Conservation (phyloP, 2,888 invertebrate genomes). For the Linyphia triangularis region DNA sequence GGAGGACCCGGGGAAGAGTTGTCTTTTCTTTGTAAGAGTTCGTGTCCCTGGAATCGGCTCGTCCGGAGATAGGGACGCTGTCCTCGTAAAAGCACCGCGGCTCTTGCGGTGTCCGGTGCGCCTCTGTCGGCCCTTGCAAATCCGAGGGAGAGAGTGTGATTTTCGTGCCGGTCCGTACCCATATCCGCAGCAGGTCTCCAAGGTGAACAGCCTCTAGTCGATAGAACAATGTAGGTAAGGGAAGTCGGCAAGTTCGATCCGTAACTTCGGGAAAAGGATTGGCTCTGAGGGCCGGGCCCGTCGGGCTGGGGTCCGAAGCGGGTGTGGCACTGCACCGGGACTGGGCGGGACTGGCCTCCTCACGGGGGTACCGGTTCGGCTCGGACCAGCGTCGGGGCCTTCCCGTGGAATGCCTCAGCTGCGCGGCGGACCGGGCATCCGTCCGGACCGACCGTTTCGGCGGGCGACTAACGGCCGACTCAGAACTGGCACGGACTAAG, state of each 20-base stretch:
- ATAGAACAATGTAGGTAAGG: slow-evolving; percentile 86
- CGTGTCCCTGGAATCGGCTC: slow-evolving; percentile 81
- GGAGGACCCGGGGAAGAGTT: slow-evolving; percentile 80
- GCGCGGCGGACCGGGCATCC: slow-evolving; percentile 73
- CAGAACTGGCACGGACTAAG: slow-evolving; percentile 79
- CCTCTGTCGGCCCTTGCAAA: slow-evolving; percentile 58
- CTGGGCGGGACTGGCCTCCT: no score
- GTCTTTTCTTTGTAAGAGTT: slow-evolving; percentile 81
- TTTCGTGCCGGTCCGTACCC: slow-evolving; percentile 78
- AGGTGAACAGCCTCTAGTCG: slow-evolving; percentile 86
- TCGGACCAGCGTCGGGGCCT: slow-evolving; percentile 78
- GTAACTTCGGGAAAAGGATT: slow-evolving; percentile 85
- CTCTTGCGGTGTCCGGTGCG: slow-evolving; percentile 78
- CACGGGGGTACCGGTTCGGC: no score
- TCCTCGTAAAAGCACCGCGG: slow-evolving; percentile 80
- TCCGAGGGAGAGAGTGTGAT: slow-evolving; percentile 66
- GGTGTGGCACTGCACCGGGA: no score
- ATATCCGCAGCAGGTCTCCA: slow-evolving; percentile 89
- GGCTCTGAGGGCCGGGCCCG: slow-evolving; percentile 86
- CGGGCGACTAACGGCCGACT: slow-evolving; percentile 62
- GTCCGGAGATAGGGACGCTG: slow-evolving; percentile 80
- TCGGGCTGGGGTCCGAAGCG: slow-evolving; percentile 83
- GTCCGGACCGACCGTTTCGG: slow-evolving; percentile 50
- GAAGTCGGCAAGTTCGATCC: slow-evolving; percentile 85
- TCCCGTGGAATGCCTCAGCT: slow-evolving; percentile 79